Evolutionary conservation across 2,888 invertebrate species (phyloP).

Genomic region (Pyrocoelia pectoralis): DNA sequence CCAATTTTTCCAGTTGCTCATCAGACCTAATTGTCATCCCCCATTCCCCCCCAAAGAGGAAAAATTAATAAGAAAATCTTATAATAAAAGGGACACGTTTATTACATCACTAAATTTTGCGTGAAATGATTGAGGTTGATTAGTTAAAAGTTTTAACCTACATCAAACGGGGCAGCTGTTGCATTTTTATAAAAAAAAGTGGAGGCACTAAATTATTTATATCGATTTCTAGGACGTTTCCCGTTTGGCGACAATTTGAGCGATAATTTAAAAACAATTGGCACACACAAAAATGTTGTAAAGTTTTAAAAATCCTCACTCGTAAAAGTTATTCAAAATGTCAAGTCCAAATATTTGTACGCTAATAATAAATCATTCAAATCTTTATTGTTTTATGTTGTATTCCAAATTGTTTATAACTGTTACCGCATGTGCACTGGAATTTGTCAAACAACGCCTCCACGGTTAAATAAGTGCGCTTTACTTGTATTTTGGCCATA

Average conservation of each 20-base stretch:
- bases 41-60: slow-evolving; percentile 25
- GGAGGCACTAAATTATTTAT: not conserved
- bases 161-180: not conserved
- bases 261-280: not conserved
- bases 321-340: not conserved
- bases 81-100: not conserved
- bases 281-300: not conserved
- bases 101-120: not conserved
- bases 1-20: slow-evolving; percentile 42
- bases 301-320: too few relatives aligned
- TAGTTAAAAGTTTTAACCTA: not conserved
- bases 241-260: not conserved
- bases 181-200: too few relatives aligned
- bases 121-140: not conserved
- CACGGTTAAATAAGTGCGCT: too few relatives aligned
- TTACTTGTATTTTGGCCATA: too few relatives aligned
- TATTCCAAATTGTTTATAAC: too few relatives aligned
- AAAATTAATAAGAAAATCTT: slow-evolving; percentile 13
- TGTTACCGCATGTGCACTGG: too few relatives aligned
- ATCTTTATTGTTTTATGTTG: too few relatives aligned
- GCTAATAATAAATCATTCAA: too few relatives aligned
- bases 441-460: too few relatives aligned
- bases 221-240: not conserved
- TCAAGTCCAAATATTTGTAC: too few relatives aligned
- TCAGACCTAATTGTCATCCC: slow-evolving; percentile 46